Base-by-base conservation (phyloP, 1,140 invertebrate genomes). In the Zelostemma sp. region DNA sequence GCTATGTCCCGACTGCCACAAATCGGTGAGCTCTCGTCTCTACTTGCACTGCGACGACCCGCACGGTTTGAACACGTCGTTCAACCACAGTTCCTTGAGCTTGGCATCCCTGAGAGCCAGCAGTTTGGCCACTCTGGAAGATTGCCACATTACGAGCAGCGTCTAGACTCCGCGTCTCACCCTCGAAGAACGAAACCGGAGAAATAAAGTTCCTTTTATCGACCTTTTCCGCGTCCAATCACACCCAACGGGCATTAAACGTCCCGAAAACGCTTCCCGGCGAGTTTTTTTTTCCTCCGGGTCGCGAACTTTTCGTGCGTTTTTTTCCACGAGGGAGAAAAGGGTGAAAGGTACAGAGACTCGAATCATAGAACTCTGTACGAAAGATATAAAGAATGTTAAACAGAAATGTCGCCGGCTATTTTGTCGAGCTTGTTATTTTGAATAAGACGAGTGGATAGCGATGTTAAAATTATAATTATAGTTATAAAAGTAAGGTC, bases 1-100 rank as follows among this genome's bases (percentile, higher is more conserved):
- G 33, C 76, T 83, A 45, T 91, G 90, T 69, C 90, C 90, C 1
- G 90, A 90, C 55, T 91, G 90, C 63, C 89, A 90, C 65, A 88
- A 88, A 63, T 84, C 89, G 11, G 84, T 90, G 35, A 90, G 86
- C 66, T 91, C 89, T 19, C 84, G 88, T 9, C 80, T 90, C 15
- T 85, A 86, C 59, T 81, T 86, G 43, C 84, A 86, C 67, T 86
- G 82, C 73, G 84, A 86, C 47, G 83, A 86, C 63, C 77, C 80
- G 33, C 83, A 85, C 50, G 80, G 82, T 64, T 72, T 84, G 65
- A 86, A 79, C 68, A 73, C 72, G 19, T 72, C 80, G 55, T 71
- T 85, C 48, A 84, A 85, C 78, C 83, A 85, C 75, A 85, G 84
- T 84, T 86, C 84, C 76, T 82, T 85, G 62, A 86, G 83, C 64